phyloP scores from a whole-genome alignment of 2,888 invertebrate genomes.

The Brachyptera putata region DNA sequence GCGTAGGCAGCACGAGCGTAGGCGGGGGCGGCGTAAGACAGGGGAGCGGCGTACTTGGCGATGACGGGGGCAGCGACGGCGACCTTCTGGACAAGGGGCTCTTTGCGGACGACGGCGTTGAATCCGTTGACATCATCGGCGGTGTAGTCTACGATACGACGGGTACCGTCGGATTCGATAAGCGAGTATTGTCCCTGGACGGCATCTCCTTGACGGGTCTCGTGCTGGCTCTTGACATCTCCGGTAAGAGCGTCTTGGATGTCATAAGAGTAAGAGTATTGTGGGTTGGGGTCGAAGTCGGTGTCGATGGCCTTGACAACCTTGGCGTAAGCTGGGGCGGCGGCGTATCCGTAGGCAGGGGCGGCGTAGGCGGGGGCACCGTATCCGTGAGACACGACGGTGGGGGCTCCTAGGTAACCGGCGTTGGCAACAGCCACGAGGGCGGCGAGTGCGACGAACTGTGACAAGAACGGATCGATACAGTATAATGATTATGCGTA shows the following conservation, averaged over 20 bases:
- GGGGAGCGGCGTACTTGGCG: conserved; percentile 28
- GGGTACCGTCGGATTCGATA: conserved; percentile 31
- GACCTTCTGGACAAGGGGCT: conserved; percentile 25
- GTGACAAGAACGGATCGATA: too few species aligned
- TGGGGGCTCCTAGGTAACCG: conserved; percentile 27
- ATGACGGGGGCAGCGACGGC: conserved; percentile 24
- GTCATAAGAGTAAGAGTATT: conserved; percentile 30
- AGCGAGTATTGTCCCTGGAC: conserved; percentile 32
- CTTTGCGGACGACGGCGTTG: conserved; percentile 33
- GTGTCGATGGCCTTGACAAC: conserved; percentile 27
- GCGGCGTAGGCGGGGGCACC: conserved; percentile 15
- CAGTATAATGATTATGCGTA: too few species aligned
- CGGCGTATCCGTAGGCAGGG: conserved; percentile 18
- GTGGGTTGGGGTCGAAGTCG: conserved; percentile 32
- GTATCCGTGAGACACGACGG: conserved; percentile 15
- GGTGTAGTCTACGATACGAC: conserved; percentile 31
- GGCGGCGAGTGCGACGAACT: conserved; percentile 30
- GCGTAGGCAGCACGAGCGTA: conserved; percentile 19
- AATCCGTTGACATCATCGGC: conserved; percentile 33
- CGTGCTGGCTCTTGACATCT: conserved; percentile 32
- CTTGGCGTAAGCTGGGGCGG: conserved; percentile 27
- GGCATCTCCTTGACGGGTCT: conserved; percentile 31
- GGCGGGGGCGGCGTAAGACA: conserved; percentile 23
- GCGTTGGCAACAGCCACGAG: conserved; percentile 30
- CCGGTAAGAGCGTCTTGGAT: conserved; percentile 32